Evolutionary conservation across 53 echinoderm and acorn worm genomes (phyloP).

Genomic region (Echinarachnius parma): DNA sequence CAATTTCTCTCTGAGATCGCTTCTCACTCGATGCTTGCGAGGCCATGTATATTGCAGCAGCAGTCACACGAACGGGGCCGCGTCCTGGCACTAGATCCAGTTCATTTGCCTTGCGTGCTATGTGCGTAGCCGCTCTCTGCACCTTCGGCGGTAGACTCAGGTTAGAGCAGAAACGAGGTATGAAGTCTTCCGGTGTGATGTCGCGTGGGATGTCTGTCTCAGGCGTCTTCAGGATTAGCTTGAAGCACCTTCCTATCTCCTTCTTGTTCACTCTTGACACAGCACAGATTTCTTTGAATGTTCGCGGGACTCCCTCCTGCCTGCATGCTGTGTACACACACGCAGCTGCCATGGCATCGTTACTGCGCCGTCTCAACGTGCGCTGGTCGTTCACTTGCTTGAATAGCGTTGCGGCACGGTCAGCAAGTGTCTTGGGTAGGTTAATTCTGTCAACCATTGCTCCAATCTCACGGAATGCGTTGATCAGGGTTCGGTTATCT

Average conservation of each 20-base stretch:
- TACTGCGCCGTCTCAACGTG: conserved; percentile 67
- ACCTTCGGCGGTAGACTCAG: conserved; percentile 66
- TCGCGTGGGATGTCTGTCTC: conserved; percentile 82
- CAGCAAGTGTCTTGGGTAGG: conserved; percentile 73
- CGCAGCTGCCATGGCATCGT: conserved; percentile 86
- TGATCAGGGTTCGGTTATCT: conserved; percentile 57
- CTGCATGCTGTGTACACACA: conserved; percentile 83
- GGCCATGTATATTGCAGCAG: conserved; percentile 90
- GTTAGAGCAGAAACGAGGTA: conserved; percentile 89
- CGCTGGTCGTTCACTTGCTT: conserved; percentile 88
- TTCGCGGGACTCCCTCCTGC: conserved; percentile 83
- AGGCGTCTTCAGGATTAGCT: conserved; percentile 71
- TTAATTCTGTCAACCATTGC: conserved; percentile 88
- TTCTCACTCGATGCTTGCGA: conserved; percentile 85
- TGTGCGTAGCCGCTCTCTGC: conserved; percentile 71
- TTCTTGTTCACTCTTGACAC: conserved; percentile 86
- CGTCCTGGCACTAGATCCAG: conserved; percentile 85
- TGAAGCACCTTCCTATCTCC: conserved; percentile 89
- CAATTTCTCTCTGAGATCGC: conserved; percentile 75
- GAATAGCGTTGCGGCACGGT: conserved; percentile 74
- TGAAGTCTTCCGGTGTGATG: conserved; percentile 81
- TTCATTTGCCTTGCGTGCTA: conserved; percentile 71
- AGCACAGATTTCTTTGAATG: conserved; percentile 92
- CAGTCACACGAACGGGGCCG: conserved; percentile 83
- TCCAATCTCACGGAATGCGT: conserved; percentile 80